A percentile compares a stretch with the other conserved stretches of the same genome.
phyloP scores from a whole-genome alignment of 2,888 invertebrate species.

The Ellobium chinense region DNA sequence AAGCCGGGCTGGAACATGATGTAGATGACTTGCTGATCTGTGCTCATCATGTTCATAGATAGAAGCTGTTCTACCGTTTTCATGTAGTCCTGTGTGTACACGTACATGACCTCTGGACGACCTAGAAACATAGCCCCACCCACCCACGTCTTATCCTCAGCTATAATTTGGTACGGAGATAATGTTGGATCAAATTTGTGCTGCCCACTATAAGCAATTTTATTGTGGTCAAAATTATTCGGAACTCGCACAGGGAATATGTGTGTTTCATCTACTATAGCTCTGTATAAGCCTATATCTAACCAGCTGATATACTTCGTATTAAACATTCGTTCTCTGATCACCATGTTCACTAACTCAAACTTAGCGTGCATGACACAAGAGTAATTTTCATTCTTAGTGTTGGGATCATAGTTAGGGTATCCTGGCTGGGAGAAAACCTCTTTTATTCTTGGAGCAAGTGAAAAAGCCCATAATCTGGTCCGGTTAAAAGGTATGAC shows the following conservation, averaged over 20 bases:
- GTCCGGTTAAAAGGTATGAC: constrained; percentile 54
- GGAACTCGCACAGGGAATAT: constrained; percentile 55
- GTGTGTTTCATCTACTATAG: constrained; percentile 51
- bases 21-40: constrained; percentile 71
- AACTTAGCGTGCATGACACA: constrained; percentile 75
- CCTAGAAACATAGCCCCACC: constrained; percentile 71
- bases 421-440: constrained; percentile 65
- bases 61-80: constrained; percentile 56
- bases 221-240: constrained; percentile 54
- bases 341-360: constrained; percentile 65
- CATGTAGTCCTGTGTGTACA: constrained; percentile 64
- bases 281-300: constrained; percentile 72
- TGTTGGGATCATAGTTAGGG: constrained; percentile 68
- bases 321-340: constrained; percentile 57
- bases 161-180: constrained; percentile 56
- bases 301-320: constrained; percentile 72
- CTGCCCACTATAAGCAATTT: constrained; percentile 56
- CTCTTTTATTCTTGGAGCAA: constrained; percentile 55
- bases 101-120: constrained; percentile 57
- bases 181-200: constrained; percentile 46
- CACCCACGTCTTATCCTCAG: constrained; percentile 64
- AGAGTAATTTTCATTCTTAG: constrained; percentile 67
- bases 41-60: constrained; percentile 61
- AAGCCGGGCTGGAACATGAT: constrained; percentile 59
- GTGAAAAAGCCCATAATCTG: constrained; percentile 63